Conservation (phyloP, 2,888 invertebrate species). For the Eretmocerus hayati region DNA sequence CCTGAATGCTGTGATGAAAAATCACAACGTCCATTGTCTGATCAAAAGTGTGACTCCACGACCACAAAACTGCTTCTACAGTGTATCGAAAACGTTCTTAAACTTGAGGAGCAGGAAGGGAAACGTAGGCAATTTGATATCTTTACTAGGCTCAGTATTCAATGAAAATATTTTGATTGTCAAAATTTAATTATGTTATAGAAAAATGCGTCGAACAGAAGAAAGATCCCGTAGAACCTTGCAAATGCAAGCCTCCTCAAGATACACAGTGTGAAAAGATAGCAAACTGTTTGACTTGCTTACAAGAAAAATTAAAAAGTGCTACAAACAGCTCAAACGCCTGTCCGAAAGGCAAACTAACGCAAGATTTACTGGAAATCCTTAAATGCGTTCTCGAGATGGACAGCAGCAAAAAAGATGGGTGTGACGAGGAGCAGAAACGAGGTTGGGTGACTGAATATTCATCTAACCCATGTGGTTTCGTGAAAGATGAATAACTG, state of each 20-base stretch:
- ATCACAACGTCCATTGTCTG: background rate
- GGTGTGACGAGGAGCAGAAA: background rate
- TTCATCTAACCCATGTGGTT: background rate
- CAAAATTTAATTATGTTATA: background rate
- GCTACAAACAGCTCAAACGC: background rate
- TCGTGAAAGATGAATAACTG: background rate
- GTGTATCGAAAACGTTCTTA: constrained; percentile 22
- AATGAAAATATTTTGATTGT: background rate
- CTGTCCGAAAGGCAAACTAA: constrained; percentile 6
- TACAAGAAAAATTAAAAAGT: background rate
- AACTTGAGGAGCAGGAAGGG: constrained; percentile 13
- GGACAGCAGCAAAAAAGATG: constrained; percentile 9
- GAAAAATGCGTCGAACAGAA: constrained; percentile 1
- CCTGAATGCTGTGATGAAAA: no score
- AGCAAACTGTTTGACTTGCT: constrained; percentile 2
- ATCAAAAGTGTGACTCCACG: constrained; percentile 3
- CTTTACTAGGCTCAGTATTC: background rate
- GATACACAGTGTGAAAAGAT: background rate
- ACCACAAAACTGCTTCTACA: constrained; percentile 18
- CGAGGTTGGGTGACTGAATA: constrained; percentile 3
- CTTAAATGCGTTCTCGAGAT: constrained; percentile 18
- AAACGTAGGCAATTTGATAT: background rate
- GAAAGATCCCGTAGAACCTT: constrained; percentile 1
- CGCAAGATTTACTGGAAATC: constrained; percentile 20
- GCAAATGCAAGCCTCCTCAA: background rate